Conservation (phyloP, 1,140 invertebrate genomes). For the Drosophila sp. region DNA sequence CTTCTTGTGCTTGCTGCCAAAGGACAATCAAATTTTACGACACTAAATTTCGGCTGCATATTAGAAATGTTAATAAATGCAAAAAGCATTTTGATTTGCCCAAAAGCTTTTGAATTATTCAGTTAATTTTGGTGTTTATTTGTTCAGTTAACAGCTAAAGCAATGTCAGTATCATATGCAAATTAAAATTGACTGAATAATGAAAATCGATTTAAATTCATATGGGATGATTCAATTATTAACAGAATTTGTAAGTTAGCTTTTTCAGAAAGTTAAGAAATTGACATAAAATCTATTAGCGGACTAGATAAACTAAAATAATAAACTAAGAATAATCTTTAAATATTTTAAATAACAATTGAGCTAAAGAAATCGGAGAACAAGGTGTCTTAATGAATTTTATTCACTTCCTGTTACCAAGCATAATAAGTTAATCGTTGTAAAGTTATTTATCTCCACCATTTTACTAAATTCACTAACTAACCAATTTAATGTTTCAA, state of each 20-base stretch:
- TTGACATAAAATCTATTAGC: no score
- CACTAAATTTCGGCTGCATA: slow-evolving; percentile 60
- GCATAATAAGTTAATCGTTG: no score
- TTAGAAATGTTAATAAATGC: slow-evolving; percentile 66
- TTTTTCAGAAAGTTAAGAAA: background rate
- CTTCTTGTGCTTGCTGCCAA: slow-evolving; percentile 18
- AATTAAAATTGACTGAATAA: slow-evolving; percentile 10
- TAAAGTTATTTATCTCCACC: no score
- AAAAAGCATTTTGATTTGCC: slow-evolving; percentile 33
- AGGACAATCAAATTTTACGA: slow-evolving; percentile 64
- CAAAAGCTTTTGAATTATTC: slow-evolving; percentile 59
- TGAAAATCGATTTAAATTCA: background rate
- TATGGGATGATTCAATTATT: background rate
- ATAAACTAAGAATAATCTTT: no score
- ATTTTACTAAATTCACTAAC: no score
- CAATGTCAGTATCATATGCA: background rate
- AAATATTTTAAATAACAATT: no score
- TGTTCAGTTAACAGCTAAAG: background rate
- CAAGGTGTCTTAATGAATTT: no score
- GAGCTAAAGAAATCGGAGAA: no score
- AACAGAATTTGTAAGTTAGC: background rate
- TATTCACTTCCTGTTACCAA: no score
- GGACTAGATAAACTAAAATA: no score
- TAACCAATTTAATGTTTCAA: no score
- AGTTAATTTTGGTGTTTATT: slow-evolving; percentile 32